Percentiles rank a stretch among this genome's conserved stretches.
These are phyloP conservation scores for Eupithecia tripunctaria DNA, from an alignment of 2,888 invertebrate species.

Conservation along the genomic window DNA sequence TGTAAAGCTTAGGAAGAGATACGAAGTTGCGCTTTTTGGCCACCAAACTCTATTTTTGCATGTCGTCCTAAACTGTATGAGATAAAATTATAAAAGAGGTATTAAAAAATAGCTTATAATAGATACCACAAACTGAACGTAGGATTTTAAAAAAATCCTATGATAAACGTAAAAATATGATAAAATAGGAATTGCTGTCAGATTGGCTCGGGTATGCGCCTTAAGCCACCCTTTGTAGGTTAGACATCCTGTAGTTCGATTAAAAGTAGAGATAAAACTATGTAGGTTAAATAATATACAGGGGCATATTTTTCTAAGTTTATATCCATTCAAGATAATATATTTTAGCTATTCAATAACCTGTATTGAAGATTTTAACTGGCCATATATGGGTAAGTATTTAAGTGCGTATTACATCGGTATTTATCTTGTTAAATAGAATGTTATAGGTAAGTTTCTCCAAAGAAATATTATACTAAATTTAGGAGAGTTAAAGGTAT, in stretches of 20 bases:
- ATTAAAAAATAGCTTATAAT: no score
- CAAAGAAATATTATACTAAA: not conserved
- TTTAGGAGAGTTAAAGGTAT: not conserved
- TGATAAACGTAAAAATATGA: no score
- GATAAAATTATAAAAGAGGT: no score
- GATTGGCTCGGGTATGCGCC: no score
- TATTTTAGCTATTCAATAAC: not conserved
- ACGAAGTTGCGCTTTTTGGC: no score
- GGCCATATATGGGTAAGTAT: not conserved
- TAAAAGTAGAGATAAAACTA: conserved; percentile 16
- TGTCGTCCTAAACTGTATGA: no score
- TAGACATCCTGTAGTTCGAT: conserved; percentile 8
- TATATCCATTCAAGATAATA: not conserved
- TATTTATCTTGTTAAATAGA: not conserved
- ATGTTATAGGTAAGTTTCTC: not conserved
- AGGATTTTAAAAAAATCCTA: no score
- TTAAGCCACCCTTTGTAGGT: not conserved
- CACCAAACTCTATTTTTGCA: no score
- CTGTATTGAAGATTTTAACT: not conserved
- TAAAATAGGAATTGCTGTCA: no score
- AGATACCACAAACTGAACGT: no score
- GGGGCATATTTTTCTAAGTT: not conserved
- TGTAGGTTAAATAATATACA: not conserved
- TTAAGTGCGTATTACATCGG: not conserved
- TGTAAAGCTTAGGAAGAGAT: no score